Percentiles rank a stretch among this genome's conserved stretches.
Evolutionary conservation across 2,113 vertebrate species (phyloP).

Genomic region (Ellobius talpinus): DNA sequence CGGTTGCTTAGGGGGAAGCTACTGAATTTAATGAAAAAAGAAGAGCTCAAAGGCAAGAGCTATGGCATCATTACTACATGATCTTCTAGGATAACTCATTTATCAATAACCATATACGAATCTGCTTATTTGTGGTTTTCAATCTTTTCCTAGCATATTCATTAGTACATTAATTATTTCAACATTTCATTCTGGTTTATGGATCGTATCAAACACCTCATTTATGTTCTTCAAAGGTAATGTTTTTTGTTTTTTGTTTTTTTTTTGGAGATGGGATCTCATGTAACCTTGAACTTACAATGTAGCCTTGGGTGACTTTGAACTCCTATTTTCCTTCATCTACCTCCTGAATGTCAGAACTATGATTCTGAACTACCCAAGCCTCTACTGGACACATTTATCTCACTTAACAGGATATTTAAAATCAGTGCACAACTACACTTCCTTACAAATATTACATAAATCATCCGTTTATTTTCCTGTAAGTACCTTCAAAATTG

Average conservation of each 20-base stretch:
- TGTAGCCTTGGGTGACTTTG: background rate
- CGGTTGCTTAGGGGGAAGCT: no score
- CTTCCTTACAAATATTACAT: background rate
- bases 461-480: conserved; percentile 20
- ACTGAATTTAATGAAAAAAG: no score
- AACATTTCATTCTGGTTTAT: conserved; percentile 39
- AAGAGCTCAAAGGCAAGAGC: background rate
- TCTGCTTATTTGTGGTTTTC: conserved; percentile 49
- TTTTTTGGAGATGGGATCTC: background rate
- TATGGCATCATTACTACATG: background rate
- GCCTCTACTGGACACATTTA: background rate
- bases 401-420: background rate
- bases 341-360: background rate
- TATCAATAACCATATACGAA: background rate
- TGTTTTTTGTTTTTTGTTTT: background rate
- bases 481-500: conserved; percentile 48
- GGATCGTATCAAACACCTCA: conserved; percentile 55
- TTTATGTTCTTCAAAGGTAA: conserved; percentile 47
- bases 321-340: background rate
- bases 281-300: background rate
- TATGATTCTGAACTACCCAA: background rate
- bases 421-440: background rate
- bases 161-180: conserved; percentile 29
- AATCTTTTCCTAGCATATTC: conserved; percentile 5
- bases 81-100: background rate